These are phyloP conservation scores for Danionella cerebrum DNA, from an alignment of 2,113 vertebrate species.

Conservation along the genomic window DNA sequence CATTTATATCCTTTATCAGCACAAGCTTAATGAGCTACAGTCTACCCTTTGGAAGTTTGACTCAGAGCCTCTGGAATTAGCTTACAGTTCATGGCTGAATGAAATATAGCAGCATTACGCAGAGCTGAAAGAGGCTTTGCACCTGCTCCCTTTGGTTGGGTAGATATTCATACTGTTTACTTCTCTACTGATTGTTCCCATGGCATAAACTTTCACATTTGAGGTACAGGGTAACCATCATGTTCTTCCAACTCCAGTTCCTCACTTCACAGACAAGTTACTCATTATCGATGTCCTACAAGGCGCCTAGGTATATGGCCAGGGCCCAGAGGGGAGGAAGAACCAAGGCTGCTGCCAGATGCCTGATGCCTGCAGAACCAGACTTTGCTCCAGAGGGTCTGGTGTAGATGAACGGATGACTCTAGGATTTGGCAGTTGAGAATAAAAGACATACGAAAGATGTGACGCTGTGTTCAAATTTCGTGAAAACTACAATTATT, in stretches of 20 bases:
- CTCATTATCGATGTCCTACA: conserved; percentile 6
- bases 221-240: background rate
- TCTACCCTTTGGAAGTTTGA: conserved; percentile 22
- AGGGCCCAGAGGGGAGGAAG: background rate
- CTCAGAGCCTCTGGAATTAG: conserved; percentile 3
- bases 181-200: background rate
- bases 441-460: background rate
- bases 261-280: background rate
- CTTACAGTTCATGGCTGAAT: conserved; percentile 25
- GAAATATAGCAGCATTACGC: conserved; percentile 33
- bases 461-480: background rate
- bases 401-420: conserved; percentile 67
- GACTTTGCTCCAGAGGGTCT: conserved; percentile 42
- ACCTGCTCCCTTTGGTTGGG: conserved; percentile 35
- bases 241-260: background rate
- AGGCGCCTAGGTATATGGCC: background rate
- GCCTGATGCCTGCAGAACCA: background rate
- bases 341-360: background rate
- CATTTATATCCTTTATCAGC: background rate
- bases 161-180: conserved; percentile 3
- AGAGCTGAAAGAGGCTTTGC: conserved; percentile 32
- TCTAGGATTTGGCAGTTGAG: conserved; percentile 41
- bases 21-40: conserved; percentile 4
- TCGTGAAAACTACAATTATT: background rate
- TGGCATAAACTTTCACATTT: background rate